Evolutionary conservation across 2,113 vertebrate species (phyloP), one percentile per base, ranked within the genome.

Genomic region (Copsychus sechellarum): DNA sequence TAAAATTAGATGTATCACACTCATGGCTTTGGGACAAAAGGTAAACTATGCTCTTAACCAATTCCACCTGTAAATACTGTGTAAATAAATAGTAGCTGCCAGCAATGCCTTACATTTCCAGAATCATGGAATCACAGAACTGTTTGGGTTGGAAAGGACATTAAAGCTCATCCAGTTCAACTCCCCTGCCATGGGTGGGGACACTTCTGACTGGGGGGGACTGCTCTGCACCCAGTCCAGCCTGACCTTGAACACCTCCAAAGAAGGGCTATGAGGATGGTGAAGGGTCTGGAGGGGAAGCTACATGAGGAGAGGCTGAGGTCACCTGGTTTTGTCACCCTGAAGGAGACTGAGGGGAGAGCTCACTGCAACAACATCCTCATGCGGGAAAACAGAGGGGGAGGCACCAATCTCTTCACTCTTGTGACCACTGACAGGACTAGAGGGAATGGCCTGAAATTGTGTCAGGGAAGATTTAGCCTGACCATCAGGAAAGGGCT

Each of bases 121-220:
- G 43, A 56, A 33, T 34, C 15, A 61, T 1, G 20, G 21, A 83
- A 47, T 50, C 25, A 76, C 25, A 58, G 26, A 86, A 69, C 11
- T 38, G 26, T 60, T 43, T 60, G 22, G 33, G 18, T 19, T 69
- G 38, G 45, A 86, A 60, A 22, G 33, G 38, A 36, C 38, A 45
- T 33, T 51, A 60, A 60, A 60, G 33, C 45, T 69, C 26, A 77
- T 33, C 4, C 38, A 43, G 18, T 23, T 33, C 26, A 51, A 69
- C 12, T 19, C 6, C 26, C 22, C 33, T 36, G 45, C 45, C 33
- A 51, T 0, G 9, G 14, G 33, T 0, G 4, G 38, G 13, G 36
- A 58, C 45, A 43, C 33, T 21, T 67, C 4, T 33, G 43, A 67
- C 33, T 8, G 26, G 3, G 6, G 12, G 31, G 11, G 21, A 31